Conservation (phyloP, 2,797 vertebrate species). For the Luscinia luscinia region DNA sequence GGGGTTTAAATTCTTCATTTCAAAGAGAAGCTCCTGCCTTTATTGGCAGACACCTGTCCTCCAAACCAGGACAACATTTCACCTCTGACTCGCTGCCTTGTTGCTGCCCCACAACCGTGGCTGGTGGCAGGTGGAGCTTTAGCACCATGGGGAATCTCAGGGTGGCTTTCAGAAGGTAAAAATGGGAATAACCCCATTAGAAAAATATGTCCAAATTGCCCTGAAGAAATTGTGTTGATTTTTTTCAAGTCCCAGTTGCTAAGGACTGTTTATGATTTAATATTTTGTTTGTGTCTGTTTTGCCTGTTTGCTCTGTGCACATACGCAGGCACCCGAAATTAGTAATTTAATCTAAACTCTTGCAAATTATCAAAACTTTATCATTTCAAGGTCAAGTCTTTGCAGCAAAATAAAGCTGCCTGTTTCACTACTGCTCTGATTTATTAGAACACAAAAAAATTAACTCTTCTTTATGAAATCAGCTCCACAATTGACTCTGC, state of each 20-base stretch:
- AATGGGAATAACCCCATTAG: not conserved
- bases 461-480: not conserved
- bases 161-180: not conserved
- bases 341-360: not conserved
- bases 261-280: not conserved
- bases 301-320: not conserved
- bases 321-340: not conserved
- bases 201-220: not conserved
- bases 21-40: too few species aligned
- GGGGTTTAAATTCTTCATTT: too few species aligned
- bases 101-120: not conserved
- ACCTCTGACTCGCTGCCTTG: fast-evolving
- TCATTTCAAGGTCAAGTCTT: not conserved
- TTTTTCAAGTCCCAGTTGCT: not conserved
- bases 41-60: too few species aligned
- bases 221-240: not conserved
- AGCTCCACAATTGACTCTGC: not conserved
- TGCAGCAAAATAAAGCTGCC: not conserved
- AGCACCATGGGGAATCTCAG: not conserved
- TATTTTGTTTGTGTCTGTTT: not conserved
- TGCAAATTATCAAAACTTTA: not conserved
- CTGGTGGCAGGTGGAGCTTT: not conserved
- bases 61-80: not conserved
- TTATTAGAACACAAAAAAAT: not conserved
- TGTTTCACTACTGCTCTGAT: not conserved